Evolutionary conservation across 2,797 vertebrate species (phyloP).

Genomic region (Eulemur mongoz): DNA sequence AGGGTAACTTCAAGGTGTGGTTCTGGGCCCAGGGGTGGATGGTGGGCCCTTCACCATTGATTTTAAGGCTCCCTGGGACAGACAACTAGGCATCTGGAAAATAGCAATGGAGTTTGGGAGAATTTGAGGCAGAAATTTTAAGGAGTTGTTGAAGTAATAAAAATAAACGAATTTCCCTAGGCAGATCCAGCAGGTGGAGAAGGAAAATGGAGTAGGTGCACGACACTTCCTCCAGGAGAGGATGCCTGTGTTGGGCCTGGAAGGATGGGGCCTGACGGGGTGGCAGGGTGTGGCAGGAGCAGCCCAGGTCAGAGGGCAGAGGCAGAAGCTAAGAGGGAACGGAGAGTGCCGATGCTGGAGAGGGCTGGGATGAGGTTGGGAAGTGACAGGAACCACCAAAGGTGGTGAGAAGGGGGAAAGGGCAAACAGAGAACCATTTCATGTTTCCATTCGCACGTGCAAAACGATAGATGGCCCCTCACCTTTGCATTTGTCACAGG

Average conservation of each 20-base stretch:
- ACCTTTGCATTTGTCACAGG: slow-evolving; percentile 92
- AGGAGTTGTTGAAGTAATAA: not conserved
- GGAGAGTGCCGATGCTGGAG: not conserved
- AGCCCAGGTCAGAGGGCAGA: not conserved
- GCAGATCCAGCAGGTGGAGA: not conserved
- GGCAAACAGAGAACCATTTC: not conserved
- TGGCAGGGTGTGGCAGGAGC: not conserved
- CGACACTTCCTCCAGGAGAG: not conserved
- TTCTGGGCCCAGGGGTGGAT: not conserved
- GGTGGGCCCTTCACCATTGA: not conserved
- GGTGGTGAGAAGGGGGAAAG: not conserved
- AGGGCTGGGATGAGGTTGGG: not conserved
- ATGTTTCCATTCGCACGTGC: not conserved
- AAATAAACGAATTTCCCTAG: not conserved
- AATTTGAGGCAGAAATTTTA: not conserved
- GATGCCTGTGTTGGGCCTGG: not conserved
- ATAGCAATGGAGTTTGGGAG: not conserved
- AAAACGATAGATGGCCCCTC: slow-evolving; percentile 26
- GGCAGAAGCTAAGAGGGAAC: not conserved
- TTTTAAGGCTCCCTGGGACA: not conserved
- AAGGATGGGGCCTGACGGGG: not conserved
- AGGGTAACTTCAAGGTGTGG: not conserved
- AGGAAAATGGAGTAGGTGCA: not conserved
- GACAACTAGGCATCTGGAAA: not conserved
- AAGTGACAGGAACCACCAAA: not conserved